Base-by-base conservation (phyloP, 2,113 vertebrate species). In the Camelus dromedarius region DNA sequence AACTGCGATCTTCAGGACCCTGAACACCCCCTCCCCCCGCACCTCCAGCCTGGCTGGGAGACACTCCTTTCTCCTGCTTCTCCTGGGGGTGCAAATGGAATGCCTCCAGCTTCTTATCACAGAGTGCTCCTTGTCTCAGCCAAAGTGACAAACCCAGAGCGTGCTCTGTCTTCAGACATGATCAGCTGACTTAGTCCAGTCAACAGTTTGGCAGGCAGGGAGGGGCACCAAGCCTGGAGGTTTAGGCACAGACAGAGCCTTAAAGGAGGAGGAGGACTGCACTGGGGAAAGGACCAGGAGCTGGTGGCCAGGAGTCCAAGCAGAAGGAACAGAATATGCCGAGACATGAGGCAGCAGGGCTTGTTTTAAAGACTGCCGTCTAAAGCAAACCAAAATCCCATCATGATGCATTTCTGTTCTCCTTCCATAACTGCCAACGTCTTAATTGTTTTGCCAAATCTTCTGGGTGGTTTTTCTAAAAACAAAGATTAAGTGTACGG, bases 331-430 rank as follows among this genome's bases (percentile, higher is more conserved):
- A 12, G 54, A 26, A 15, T 0, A 20, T 2, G 3, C 72, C 0
- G 2, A 15, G 18, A 5, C 0, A 8, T 1, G 32, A 14, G 38
- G 38, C 18, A 8, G 8, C 13, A 10, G 0, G 26, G 38, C 30
- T 50, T 24, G 13, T 35, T n/a, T 58, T 13, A 75, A 54, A 75
- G 18, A 8, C 10, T 0, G 42, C 26, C 0, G 8, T n/a, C 20
- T 5, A 11, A 0, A 6, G 9, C 62, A 32, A n/a, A 38, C 56
- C 81, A 12, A 38, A 81, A 46, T 24, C 10, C 4, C 0, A 0
- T 32, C 22, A n/a, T 0, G 13, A 50, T 60, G 19, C 42, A 19
- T 32, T 12, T 30, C 42, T 64, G 4, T 58, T 24, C 22, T 19
- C 1, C 20, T 50, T 48, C 20, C 8, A 2, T 30, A 81, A 20